These are phyloP conservation scores for Zenarchopterus dispar DNA, from an alignment of 2,797 vertebrate species.

Conservation along the genomic window DNA sequence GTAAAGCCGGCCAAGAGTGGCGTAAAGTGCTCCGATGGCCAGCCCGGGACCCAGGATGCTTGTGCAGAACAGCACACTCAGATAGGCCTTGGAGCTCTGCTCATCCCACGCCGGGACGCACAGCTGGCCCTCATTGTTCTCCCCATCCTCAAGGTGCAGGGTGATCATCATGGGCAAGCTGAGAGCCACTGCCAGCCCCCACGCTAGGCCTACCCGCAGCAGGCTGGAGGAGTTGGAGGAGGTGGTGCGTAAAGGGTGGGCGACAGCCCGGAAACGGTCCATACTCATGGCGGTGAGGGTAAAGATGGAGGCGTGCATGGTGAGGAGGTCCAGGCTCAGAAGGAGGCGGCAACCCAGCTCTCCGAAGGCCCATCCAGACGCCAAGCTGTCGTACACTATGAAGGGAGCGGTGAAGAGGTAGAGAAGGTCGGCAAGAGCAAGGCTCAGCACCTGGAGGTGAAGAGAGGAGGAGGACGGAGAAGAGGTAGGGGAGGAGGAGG, in stretches of 20 bases:
- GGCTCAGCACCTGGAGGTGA: slow-evolving; percentile 86
- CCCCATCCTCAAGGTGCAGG: slow-evolving; percentile 85
- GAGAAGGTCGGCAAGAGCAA: slow-evolving; percentile 88
- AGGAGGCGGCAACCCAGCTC: slow-evolving; percentile 87
- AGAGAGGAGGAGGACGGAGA: slow-evolving; percentile 83
- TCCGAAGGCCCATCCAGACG: slow-evolving; percentile 87
- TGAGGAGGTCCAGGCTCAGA: slow-evolving; percentile 88
- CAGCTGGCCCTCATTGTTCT: slow-evolving; percentile 81
- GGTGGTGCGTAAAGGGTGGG: slow-evolving; percentile 82
- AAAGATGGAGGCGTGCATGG: slow-evolving; percentile 91
- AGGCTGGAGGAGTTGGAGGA: slow-evolving; percentile 80
- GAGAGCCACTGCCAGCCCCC: slow-evolving; percentile 86
- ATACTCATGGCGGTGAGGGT: slow-evolving; percentile 88
- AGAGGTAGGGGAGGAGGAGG: slow-evolving; percentile 73
- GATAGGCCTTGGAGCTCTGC: slow-evolving; percentile 85
- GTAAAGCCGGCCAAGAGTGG: slow-evolving; percentile 85
- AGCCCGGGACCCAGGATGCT: slow-evolving; percentile 88
- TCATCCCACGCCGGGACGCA: slow-evolving; percentile 89
- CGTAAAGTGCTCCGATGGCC: slow-evolving; percentile 86
- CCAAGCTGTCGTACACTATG: slow-evolving; percentile 87
- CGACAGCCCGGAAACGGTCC: slow-evolving; percentile 86
- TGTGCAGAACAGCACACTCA: slow-evolving; percentile 88
- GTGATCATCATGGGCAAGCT: slow-evolving; percentile 90
- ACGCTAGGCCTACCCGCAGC: slow-evolving; percentile 82
- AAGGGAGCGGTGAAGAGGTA: slow-evolving; percentile 90